Percentiles rank a stretch among this genome's conserved stretches.
These are phyloP conservation scores for Drosophila sp. DNA, from an alignment of 1,140 invertebrate species.

Conservation along the genomic window DNA sequence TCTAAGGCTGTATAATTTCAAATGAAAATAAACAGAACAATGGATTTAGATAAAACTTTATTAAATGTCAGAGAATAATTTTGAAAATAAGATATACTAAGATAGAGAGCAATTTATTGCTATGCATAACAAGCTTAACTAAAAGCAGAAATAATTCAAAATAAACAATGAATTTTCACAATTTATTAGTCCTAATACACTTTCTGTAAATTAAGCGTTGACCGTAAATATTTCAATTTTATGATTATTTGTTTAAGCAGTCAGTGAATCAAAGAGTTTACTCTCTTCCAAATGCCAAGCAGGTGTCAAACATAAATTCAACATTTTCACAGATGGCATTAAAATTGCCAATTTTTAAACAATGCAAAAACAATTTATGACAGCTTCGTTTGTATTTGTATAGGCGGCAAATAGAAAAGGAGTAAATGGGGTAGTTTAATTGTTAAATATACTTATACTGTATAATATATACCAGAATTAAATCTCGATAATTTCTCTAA, in stretches of 20 bases:
- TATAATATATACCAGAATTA: no score
- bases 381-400: not conserved
- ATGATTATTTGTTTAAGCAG: conserved; percentile 18
- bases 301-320: conserved; percentile 10
- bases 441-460: not conserved
- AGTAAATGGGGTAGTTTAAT: not conserved
- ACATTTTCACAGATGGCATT: conserved; percentile 20
- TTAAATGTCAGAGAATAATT: no score
- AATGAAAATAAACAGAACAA: not conserved
- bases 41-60: no score
- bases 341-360: not conserved
- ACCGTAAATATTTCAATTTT: conserved; percentile 21
- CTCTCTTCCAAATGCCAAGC: conserved; percentile 10
- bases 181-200: not conserved
- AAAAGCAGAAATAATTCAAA: not conserved
- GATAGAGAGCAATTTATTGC: no score
- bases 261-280: conserved; percentile 7
- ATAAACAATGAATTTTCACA: not conserved
- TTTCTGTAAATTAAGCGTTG: not conserved
- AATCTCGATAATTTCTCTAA: no score
- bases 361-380: conserved; percentile 1
- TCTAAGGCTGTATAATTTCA: not conserved
- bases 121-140: no score
- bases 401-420: not conserved
- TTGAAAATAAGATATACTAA: no score